Evolutionary conservation across 1,140 invertebrate species (phyloP).

Genomic region (Leptinotarsa defecta): DNA sequence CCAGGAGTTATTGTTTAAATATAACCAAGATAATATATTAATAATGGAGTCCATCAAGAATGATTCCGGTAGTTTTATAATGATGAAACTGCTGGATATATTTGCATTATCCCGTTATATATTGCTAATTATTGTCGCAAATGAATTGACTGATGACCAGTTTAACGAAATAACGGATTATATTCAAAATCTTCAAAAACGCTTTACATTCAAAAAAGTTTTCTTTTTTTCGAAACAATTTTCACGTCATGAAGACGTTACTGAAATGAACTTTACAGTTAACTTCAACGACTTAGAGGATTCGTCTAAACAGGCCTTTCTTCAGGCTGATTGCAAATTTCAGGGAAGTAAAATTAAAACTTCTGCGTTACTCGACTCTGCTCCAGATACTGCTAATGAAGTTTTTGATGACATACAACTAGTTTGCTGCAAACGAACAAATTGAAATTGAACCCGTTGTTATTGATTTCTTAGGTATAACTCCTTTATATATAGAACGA

Average conservation of each 20-base stretch:
- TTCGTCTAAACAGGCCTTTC: not conserved
- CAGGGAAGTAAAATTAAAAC: too few relatives aligned
- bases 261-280: slow-evolving; percentile 1
- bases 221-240: not conserved
- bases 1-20: not conserved
- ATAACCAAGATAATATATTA: slow-evolving; percentile 1
- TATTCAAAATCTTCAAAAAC: not conserved
- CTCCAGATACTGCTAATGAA: not conserved
- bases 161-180: slow-evolving; percentile 1
- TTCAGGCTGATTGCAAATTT: too few relatives aligned
- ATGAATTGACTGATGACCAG: too few relatives aligned
- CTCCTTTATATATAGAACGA: not conserved
- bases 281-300: not conserved
- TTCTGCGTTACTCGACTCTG: too few relatives aligned
- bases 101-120: not conserved
- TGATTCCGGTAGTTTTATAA: not conserved
- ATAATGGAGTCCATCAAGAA: not conserved
- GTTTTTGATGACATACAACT: not conserved
- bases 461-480: too few relatives aligned
- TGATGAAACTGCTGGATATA: not conserved
- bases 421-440: not conserved
- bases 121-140: not conserved
- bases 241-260: not conserved
- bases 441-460: too few relatives aligned
- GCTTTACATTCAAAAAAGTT: not conserved